phyloP scores from a whole-genome alignment of 2,888 invertebrate genomes.

The Drosophila hawaiiensis region DNA sequence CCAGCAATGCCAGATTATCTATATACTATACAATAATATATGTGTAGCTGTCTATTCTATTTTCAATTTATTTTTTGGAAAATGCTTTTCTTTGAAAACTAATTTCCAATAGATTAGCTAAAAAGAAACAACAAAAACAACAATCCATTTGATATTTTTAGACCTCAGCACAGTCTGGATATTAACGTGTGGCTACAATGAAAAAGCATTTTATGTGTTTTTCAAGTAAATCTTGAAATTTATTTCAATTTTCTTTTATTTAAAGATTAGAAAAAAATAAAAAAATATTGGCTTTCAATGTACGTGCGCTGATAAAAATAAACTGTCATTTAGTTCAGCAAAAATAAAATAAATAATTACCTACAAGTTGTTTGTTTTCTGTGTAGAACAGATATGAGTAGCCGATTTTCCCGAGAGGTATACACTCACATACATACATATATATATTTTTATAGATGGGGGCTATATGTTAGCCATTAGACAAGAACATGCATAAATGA shows the following conservation, averaged over 20 bases:
- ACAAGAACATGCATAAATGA: slow-evolving; percentile 67
- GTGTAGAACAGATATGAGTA: slow-evolving; percentile 46
- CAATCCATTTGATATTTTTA: slow-evolving; percentile 60
- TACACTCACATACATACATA: slow-evolving; percentile 9
- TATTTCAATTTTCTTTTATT: slow-evolving; percentile 68
- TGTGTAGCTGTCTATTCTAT: slow-evolving; percentile 59
- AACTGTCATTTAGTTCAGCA: slow-evolving; percentile 58
- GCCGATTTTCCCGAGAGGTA: slow-evolving; percentile 32
- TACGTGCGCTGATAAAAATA: slow-evolving; percentile 60
- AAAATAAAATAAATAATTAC: slow-evolving; percentile 75
- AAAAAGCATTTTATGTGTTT: slow-evolving; percentile 63
- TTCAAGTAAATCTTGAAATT: slow-evolving; percentile 72
- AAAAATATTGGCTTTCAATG: slow-evolving; percentile 56
- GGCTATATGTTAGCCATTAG: slow-evolving; percentile 48
- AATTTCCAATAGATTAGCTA: slow-evolving; percentile 80
- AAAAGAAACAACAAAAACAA: slow-evolving; percentile 50
- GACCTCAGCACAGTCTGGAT: slow-evolving; percentile 50
- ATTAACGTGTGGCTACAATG: slow-evolving; percentile 55
- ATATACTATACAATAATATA: slow-evolving; percentile 23
- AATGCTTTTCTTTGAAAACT: slow-evolving; percentile 61
- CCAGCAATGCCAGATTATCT: slow-evolving; percentile 49
- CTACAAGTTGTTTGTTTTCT: slow-evolving; percentile 60
- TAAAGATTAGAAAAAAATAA: slow-evolving; percentile 35
- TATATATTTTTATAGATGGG: slow-evolving; percentile 19
- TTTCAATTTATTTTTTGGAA: slow-evolving; percentile 74